These are phyloP conservation scores for Osmerus eperlanus DNA, from an alignment of 2,113 vertebrate genomes.

Conservation along the genomic window DNA sequence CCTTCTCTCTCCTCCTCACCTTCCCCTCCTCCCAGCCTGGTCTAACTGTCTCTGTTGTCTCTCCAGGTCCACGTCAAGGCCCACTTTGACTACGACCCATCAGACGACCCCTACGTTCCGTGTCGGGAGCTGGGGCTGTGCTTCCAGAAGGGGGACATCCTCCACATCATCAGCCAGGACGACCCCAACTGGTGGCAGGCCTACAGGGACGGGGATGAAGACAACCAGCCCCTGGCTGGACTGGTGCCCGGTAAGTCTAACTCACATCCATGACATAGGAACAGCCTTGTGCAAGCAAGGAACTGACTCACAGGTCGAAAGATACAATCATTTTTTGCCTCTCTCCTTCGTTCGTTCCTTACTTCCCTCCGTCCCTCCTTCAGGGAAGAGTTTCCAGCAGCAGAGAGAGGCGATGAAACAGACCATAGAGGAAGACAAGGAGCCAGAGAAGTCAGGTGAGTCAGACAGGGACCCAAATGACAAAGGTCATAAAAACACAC, in stretches of 20 bases:
- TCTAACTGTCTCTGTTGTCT: not conserved
- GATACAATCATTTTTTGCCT: not conserved
- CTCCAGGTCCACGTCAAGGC: slow-evolving; percentile 92
- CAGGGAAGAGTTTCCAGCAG: slow-evolving; percentile 97
- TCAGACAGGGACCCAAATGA: not conserved
- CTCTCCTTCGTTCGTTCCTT: not conserved
- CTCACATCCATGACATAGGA: not conserved
- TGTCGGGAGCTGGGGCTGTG: slow-evolving; percentile 94
- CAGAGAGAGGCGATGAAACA: slow-evolving; percentile 99
- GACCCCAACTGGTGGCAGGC: slow-evolving; percentile 99
- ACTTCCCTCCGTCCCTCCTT: not conserved
- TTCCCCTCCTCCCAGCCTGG: not conserved
- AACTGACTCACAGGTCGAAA: too few relatives aligned
- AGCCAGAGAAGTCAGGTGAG: slow-evolving; percentile 95
- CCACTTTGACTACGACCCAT: slow-evolving; percentile 97
- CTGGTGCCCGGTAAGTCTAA: slow-evolving; percentile 26
- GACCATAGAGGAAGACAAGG: slow-evolving; percentile 98
- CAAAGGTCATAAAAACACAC: not conserved
- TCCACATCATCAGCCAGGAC: slow-evolving; percentile 96
- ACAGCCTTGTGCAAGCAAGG: too few relatives aligned
- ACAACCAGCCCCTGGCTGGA: slow-evolving; percentile 94
- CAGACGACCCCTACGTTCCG: slow-evolving; percentile 95
- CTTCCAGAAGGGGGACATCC: slow-evolving; percentile 98
- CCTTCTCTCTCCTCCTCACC: not conserved
- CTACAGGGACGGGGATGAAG: slow-evolving; percentile 96